These are phyloP conservation scores for Dendrophyllia cribrosa DNA, from an alignment of 64 coral and sea anemone species.

Conservation along the genomic window DNA sequence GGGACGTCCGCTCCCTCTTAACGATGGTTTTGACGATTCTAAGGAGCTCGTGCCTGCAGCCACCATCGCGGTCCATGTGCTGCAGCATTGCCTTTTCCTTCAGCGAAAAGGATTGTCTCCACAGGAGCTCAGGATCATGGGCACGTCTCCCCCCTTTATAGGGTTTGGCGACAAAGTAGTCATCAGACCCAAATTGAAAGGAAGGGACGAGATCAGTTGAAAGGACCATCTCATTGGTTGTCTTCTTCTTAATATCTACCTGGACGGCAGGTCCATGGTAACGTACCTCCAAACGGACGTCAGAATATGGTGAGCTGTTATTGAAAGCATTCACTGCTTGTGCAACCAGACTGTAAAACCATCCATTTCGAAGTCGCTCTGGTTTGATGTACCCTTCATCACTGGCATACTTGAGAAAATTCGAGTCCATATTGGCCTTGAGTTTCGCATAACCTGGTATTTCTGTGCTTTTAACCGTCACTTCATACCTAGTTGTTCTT, in stretches of 20 bases:
- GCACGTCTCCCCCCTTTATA: neutral
- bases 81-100: constrained; percentile 45
- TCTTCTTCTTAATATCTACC: constrained; percentile 27
- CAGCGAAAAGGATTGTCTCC: constrained; percentile 67
- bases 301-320: neutral
- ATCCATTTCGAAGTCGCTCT: constrained; percentile 23
- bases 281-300: constrained; percentile 5
- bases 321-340: constrained; percentile 20
- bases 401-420: neutral
- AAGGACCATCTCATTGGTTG: neutral
- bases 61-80: constrained; percentile 52
- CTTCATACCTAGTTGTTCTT: neutral
- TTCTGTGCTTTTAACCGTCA: too few species aligned
- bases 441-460: constrained; percentile 56
- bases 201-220: constrained; percentile 72
- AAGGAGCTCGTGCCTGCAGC: constrained; percentile 59
- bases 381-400: constrained; percentile 13
- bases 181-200: neutral
- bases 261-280: constrained; percentile 67
- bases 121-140: constrained; percentile 17
- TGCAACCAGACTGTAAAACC: constrained; percentile 26
- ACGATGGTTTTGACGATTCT: constrained; percentile 73
- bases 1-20: neutral
- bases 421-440: neutral
- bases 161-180: constrained; percentile 48